A percentile compares a stretch with the other conserved stretches of the same genome.
These are phyloP conservation scores for Ostrea edulis DNA, from an alignment of 1,140 invertebrate genomes.

Conservation along the genomic window DNA sequence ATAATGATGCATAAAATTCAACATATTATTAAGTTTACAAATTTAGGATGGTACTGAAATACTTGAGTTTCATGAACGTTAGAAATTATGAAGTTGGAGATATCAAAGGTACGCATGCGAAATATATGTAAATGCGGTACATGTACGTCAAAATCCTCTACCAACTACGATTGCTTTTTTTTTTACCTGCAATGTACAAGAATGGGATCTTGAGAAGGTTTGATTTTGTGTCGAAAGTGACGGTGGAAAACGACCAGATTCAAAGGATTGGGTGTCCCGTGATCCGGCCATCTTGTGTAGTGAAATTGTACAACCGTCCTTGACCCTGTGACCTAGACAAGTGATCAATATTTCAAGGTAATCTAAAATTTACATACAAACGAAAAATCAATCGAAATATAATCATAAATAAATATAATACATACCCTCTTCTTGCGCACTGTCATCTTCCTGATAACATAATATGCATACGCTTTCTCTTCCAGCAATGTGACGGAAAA, in stretches of 20 bases:
- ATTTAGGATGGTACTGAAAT: no score
- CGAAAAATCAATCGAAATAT: no score
- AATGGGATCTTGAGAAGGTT: not conserved
- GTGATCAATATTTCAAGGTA: not conserved
- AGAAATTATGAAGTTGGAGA: no score
- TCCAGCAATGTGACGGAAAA: not conserved
- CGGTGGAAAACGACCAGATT: not conserved
- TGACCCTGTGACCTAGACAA: not conserved
- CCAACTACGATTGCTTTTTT: not conserved
- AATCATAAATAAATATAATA: not conserved
- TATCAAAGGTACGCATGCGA: no score
- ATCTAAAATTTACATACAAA: no score
- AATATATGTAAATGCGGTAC: no score
- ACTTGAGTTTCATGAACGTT: no score
- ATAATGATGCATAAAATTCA: no score
- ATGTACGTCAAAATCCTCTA: no score
- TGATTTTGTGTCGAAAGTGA: not conserved
- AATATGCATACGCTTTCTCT: not conserved
- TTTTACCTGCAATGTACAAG: not conserved
- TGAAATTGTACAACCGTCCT: not conserved
- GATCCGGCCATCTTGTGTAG: not conserved
- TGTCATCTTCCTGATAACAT: not conserved
- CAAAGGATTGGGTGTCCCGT: not conserved
- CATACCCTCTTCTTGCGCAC: not conserved
- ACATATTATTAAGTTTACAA: no score